Evolutionary conservation across 2,113 vertebrate genomes (phyloP), one percentile per base, ranked within the genome.

Genomic region (Sphyrna mokarran): DNA sequence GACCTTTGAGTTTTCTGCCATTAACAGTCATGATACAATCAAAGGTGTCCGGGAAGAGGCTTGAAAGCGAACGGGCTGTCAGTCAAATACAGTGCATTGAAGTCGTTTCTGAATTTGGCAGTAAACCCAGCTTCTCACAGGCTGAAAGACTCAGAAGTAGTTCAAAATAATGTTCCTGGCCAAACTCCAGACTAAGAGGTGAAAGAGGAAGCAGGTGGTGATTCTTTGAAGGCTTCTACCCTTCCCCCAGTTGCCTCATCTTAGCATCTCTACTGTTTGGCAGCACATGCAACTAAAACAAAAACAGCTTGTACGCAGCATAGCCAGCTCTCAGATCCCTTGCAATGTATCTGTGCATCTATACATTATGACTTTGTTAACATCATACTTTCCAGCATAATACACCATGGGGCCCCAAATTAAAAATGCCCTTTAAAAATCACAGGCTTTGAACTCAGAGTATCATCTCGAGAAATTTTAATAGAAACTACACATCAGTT

Each of bases 391-490:
- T 95, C 69, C 94, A 54, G 43, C 94, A 95, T 76, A 95, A 95
- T 95, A 72, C 94, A 48, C 94, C 69, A 72, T 72, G 40, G 40
- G 94, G 43, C 69, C 94, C 94, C 94, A 95, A 98, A 99, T 99
- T 98, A 98, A 99, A 98, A 99, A 99, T 99, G 98, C 98, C 98
- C 98, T 99, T 99, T 99, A 98, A 98, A 98, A 98, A 97, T 97
- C 97, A 97, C 97, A 97, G 97, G 98, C 98, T 99, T 99, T 99
- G 99, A 99, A 99, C 98, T 98, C 97, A 98, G 96, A 98, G 98
- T 98, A 98, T 97, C 97, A 98, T 97, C 98, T 98, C 96, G 96
- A 98, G 97, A 98, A 98, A 98, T 98, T 97, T 98, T 97, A 97
- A 97, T 97, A 97, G 98, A 98, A 98, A 98, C 98, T 98, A 98